phyloP scores from a whole-genome alignment of 2,888 invertebrate species.

The Mesorhabditis sp. region DNA sequence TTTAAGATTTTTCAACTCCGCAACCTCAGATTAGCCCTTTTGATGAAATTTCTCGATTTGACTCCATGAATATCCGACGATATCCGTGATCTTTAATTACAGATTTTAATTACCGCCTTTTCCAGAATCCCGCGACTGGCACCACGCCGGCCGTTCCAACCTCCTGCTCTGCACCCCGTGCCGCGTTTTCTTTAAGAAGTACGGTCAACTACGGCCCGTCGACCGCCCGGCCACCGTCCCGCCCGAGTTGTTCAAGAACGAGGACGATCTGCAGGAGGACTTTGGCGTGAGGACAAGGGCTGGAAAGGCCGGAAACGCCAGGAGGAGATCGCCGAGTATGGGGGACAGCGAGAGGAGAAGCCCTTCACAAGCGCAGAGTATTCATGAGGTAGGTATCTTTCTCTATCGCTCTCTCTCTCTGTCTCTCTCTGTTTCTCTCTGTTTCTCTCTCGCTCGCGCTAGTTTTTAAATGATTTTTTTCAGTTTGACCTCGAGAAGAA shows the following conservation, averaged over 20 bases:
- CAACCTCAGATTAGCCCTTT: too few relatives aligned
- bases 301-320: conserved; percentile 21
- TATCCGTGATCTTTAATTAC: too few relatives aligned
- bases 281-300: conserved; percentile 36
- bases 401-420: too few relatives aligned
- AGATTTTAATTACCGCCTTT: conserved; percentile 8
- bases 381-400: conserved; percentile 9
- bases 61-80: too few relatives aligned
- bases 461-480: too few relatives aligned
- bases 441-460: too few relatives aligned
- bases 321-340: conserved; percentile 15
- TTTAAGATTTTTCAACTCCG: too few relatives aligned
- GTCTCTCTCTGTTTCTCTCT: too few relatives aligned
- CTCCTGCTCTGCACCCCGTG: conserved; percentile 74
- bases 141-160: conserved; percentile 73
- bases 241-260: conserved; percentile 57
- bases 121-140: conserved; percentile 72
- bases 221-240: conserved; percentile 59
- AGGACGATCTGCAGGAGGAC: conserved; percentile 31
- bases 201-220: conserved; percentile 69
- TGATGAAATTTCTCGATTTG: too few relatives aligned
- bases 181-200: conserved; percentile 73
- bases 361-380: conserved; percentile 11
- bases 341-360: conserved; percentile 15
- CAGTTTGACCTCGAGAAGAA: conserved; percentile 20